Conservation (phyloP, 2,113 vertebrate species). For the Microcebus lehilahytsara region DNA sequence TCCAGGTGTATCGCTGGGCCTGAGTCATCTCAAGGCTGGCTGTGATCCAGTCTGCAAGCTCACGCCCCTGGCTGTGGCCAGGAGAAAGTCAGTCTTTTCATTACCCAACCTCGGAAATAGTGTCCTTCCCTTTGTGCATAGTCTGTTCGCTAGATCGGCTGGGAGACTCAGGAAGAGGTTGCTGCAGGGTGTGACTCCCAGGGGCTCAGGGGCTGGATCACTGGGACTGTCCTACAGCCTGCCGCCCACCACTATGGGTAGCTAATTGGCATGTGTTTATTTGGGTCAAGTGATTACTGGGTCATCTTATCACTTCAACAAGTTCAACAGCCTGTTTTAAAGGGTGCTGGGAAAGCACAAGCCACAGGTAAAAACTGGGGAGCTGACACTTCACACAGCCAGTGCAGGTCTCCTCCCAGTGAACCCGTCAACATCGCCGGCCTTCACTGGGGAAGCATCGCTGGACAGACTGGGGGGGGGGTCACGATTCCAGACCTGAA, state of each 20-base stretch:
- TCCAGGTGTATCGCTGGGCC: background rate
- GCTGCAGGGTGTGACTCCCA: background rate
- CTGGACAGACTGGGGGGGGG: too few species aligned
- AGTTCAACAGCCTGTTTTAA: background rate
- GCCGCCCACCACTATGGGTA: too few species aligned
- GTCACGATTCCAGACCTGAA: background rate
- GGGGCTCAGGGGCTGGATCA: too few species aligned
- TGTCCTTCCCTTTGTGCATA: rapidly evolving
- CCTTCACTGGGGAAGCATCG: background rate
- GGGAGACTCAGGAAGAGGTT: too few species aligned
- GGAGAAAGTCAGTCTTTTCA: background rate
- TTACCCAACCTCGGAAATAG: too few species aligned
- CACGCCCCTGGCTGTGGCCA: background rate
- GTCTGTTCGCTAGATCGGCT: rapidly evolving
- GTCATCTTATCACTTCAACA: background rate
- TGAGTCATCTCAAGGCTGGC: background rate
- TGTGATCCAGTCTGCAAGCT: background rate
- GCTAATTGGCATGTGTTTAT: background rate
- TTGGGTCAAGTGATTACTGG: background rate
- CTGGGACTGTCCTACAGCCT: rapidly evolving
- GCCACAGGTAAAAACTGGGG: background rate
- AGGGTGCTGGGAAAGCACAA: background rate
- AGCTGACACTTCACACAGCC: background rate
- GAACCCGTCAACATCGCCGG: too few species aligned
- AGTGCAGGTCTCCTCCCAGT: rapidly evolving